phyloP scores from a whole-genome alignment of 2,888 invertebrate genomes.

The Perizoma affinitatum region DNA sequence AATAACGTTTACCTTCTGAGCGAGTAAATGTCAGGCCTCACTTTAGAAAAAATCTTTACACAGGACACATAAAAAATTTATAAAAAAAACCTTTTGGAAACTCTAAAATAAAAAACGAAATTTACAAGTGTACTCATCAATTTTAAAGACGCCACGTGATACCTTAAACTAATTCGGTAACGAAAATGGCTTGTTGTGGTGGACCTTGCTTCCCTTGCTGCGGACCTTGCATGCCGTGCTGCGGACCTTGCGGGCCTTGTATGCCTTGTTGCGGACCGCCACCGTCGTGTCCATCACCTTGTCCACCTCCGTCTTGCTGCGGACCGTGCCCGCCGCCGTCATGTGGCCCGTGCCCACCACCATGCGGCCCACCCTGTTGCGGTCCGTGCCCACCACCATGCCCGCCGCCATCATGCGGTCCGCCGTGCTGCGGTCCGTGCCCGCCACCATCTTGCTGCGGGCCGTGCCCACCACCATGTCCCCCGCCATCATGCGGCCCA shows the following conservation, averaged over 20 bases:
- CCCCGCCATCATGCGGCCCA: slow-evolving; percentile 25
- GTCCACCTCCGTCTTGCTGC: slow-evolving; percentile 42
- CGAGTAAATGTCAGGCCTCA: slow-evolving; percentile 33
- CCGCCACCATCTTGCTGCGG: slow-evolving; percentile 43
- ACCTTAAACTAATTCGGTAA: slow-evolving; percentile 8
- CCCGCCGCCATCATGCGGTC: slow-evolving; percentile 25
- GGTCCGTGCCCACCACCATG: slow-evolving; percentile 36
- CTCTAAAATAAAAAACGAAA: slow-evolving; percentile 41
- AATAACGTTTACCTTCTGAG: slow-evolving; percentile 18
- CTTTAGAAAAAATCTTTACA: slow-evolving; percentile 51
- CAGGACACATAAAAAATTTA: slow-evolving; percentile 46
- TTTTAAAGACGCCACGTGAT: slow-evolving; percentile 36
- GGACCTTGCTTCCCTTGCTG: slow-evolving; percentile 37
- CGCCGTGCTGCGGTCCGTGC: slow-evolving; percentile 34
- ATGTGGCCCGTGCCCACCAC: no score
- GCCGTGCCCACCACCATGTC: slow-evolving; percentile 29
- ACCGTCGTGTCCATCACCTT: slow-evolving; percentile 9
- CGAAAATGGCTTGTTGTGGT: slow-evolving; percentile 46
- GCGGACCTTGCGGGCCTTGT: slow-evolving; percentile 33
- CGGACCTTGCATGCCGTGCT: slow-evolving; percentile 36
- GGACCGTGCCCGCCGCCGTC: slow-evolving; percentile 29
- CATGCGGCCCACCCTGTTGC: slow-evolving; percentile 37
- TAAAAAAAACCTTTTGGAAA: slow-evolving; percentile 37
- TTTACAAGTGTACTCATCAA: slow-evolving; percentile 37
- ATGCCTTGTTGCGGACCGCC: slow-evolving; percentile 36